Evolutionary conservation across 2,113 vertebrate genomes (phyloP), one percentile per base, ranked within the genome.

Genomic region (Sisor rabdophorus): DNA sequence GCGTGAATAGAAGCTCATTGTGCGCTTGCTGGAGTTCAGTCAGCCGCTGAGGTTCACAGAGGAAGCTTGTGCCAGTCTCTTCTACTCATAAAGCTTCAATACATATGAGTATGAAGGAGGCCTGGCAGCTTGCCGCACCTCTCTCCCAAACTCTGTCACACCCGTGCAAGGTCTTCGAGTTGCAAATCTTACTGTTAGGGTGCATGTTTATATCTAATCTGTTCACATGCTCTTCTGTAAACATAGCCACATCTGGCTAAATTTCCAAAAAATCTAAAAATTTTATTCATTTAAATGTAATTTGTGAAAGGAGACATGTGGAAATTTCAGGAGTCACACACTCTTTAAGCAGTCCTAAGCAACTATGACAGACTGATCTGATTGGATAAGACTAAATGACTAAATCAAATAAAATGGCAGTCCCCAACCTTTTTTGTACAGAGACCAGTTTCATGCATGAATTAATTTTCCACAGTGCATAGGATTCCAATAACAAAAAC

Each of bases 41-140:
- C 87, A 55, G 74, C 80, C 47, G 60, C 47, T 81, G 81, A 44
- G 82, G 76, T 17, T 83, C 55, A 87, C 87, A 89, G 91, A 91
- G 89, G 84, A 85, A 82, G 87, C 75, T 86, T 89, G 89, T 91
- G 88, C 88, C 91, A 86, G 88, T 79, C 90, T 82, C 87, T 4
- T 61, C 84, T 89, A 87, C 88, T 87, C 86, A 87, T 77, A 73
- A 85, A 83, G 77, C 73, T 79, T 80, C 81, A 79, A 88, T 85
- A 84, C 82, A 79, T 84, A 78, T 77, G 81, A 73, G 53, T 44
- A 17, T 50, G 24, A 55, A 69, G 72, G 65, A 69, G 58, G 15
- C 17, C 26, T 67, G 65, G 58, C 74, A 52, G 61, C 65, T 79
- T 72, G 76, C 56, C 52, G 55, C 73, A 69, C 19, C 44, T 54